A percentile compares a stretch with the other conserved stretches of the same genome.
Conservation (phyloP, 2,888 invertebrate genomes). For the Lepas anatifera region DNA sequence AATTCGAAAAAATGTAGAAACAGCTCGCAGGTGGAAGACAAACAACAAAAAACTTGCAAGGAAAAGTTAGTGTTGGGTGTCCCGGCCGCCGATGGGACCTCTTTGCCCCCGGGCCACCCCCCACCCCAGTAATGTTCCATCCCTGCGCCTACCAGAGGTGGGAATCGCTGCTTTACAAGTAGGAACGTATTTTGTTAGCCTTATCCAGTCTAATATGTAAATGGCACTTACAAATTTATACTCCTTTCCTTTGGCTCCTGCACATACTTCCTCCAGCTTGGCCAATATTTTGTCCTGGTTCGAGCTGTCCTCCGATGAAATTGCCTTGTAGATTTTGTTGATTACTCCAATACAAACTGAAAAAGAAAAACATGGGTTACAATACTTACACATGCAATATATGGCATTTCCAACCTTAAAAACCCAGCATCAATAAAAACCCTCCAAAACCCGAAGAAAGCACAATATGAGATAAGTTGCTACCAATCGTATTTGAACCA, state of each 20-base stretch:
- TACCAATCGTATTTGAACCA: too few species aligned
- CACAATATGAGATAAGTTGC: too few species aligned
- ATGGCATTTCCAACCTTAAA: too few species aligned
- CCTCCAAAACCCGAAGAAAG: too few species aligned
- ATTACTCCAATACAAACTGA: slow-evolving; percentile 19
- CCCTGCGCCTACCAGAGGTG: too few species aligned
- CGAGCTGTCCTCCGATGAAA: background rate
- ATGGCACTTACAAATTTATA: background rate
- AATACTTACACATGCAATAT: too few species aligned
- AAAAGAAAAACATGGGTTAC: slow-evolving; percentile 14
- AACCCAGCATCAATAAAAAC: too few species aligned
- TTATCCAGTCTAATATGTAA: background rate
- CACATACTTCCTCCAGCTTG: background rate
- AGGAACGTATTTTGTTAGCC: too few species aligned
- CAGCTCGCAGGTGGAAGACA: background rate
- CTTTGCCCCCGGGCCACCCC: too few species aligned
- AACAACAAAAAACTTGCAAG: background rate
- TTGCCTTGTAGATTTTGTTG: background rate
- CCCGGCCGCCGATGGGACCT: background rate
- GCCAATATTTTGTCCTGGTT: background rate
- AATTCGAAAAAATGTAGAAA: too few species aligned
- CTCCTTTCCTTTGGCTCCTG: background rate
- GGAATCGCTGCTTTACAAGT: too few species aligned
- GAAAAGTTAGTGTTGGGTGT: background rate
- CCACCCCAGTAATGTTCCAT: background rate